Conservation (phyloP, 2,888 invertebrate species). For the Capitulum mitella region DNA sequence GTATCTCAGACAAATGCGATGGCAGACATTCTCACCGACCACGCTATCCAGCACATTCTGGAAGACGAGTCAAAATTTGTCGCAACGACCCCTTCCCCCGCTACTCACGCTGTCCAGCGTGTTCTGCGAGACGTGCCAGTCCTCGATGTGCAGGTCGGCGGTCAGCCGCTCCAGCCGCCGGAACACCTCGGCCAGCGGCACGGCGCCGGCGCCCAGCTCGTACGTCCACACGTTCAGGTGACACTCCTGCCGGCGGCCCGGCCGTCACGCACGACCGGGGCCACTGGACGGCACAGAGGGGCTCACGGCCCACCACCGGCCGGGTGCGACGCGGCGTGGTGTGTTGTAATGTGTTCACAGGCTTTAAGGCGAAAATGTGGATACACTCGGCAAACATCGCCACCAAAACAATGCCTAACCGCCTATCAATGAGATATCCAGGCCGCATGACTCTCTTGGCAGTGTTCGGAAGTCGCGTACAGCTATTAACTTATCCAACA, state of each 20-base stretch:
- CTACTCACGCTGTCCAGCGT: conserved; percentile 1
- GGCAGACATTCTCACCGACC: not conserved
- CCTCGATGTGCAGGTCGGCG: not conserved
- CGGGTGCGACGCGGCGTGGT: too few relatives aligned
- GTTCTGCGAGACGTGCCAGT: conserved; percentile 10
- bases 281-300: too few relatives aligned
- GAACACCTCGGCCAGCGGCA: not conserved
- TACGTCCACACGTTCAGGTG: conserved; percentile 19
- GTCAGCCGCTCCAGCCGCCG: not conserved
- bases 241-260: not conserved
- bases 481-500: too few relatives aligned
- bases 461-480: too few relatives aligned
- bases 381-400: too few relatives aligned
- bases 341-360: too few relatives aligned
- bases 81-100: not conserved
- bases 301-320: too few relatives aligned
- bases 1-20: not conserved
- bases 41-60: not conserved
- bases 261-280: too few relatives aligned
- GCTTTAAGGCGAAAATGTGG: too few relatives aligned
- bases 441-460: too few relatives aligned
- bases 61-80: not conserved
- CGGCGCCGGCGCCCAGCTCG: not conserved
- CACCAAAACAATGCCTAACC: too few relatives aligned
- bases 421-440: too few relatives aligned